Base-by-base conservation (phyloP, 2,797 vertebrate species). In the Moxostoma hubbsi region DNA sequence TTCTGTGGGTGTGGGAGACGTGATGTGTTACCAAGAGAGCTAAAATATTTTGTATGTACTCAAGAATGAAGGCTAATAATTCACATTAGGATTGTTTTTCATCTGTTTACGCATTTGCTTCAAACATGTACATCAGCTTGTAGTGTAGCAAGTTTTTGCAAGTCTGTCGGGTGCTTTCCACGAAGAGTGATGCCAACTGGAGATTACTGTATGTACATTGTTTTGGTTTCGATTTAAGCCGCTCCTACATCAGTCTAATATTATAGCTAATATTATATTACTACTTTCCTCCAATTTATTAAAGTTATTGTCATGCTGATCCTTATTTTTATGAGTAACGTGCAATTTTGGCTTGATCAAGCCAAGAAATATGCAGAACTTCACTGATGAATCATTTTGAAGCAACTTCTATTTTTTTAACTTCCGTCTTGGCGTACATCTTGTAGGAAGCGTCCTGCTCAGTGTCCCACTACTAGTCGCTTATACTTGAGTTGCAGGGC, bases 1-100 rank as follows among this genome's bases (percentile, higher is more conserved):
- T 75, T 75, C 43, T 57, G 51, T 75, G 62, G 51, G 51, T 57
- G 73, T 75, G 63, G 62, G 11, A 36, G 11, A 36, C 54, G 7
- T 24, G 1, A 24, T 24, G 2, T 24, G 18, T 24, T 3, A 16
- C 43, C 15, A 18, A 45, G 43, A 70, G 53, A 54, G 54, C 50
- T 51, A 2, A 58, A 58, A 59, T 5, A 16, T 4, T 24, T 10
- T 36, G 18, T 12, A 61, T 4, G 10, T 9, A 16, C 9, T 59
- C 7, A 59, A 59, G 1, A 5, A 18, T 51, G 6, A 53, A 13
- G 13, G 10, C 12, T 50, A 53, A 7, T 16, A 5, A 24, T 6
- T 6, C 15, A 0, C 9, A n/a, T 13, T 24, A 47, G 5, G 49
- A n/a, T 45, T 51, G 51, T 9, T n/a, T 13, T 53, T 54, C 18